A percentile compares a stretch with the other conserved stretches of the same genome.
Conservation (phyloP, 2,888 invertebrate species). For the Rhagonycha fulva region DNA sequence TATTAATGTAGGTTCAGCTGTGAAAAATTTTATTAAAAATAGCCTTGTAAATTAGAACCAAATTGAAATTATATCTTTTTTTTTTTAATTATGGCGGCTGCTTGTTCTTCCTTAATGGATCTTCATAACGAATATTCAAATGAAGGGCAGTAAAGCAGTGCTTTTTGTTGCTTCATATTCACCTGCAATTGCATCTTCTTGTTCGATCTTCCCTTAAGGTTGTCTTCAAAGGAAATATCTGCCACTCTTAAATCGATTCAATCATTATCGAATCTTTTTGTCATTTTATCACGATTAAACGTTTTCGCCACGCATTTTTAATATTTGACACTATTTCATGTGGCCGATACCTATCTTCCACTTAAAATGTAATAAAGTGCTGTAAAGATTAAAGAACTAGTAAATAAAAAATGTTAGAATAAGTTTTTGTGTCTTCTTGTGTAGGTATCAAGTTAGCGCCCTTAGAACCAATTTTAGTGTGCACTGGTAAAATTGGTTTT, state of each 20-base stretch:
- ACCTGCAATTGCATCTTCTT: neutral
- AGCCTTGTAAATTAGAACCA: slow-evolving; percentile 74
- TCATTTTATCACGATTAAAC: neutral
- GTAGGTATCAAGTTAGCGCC: neutral
- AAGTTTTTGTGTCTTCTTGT: neutral
- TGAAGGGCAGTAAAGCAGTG: neutral
- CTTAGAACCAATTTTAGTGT: neutral
- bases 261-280: neutral
- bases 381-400: neutral
- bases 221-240: neutral
- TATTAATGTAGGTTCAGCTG: slow-evolving; percentile 83
- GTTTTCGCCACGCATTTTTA: neutral
- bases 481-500: neutral
- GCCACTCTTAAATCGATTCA: neutral
- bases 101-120: neutral
- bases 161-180: neutral
- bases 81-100: neutral
- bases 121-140: neutral
- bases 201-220: neutral
- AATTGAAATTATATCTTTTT: slow-evolving; percentile 18
- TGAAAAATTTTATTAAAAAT: slow-evolving; percentile 88
- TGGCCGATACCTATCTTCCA: neutral
- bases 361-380: neutral
- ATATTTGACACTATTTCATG: neutral
- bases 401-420: neutral